Evolutionary conservation across 2,797 vertebrate genomes (phyloP).

Genomic region (Hipposideros larvatus): DNA sequence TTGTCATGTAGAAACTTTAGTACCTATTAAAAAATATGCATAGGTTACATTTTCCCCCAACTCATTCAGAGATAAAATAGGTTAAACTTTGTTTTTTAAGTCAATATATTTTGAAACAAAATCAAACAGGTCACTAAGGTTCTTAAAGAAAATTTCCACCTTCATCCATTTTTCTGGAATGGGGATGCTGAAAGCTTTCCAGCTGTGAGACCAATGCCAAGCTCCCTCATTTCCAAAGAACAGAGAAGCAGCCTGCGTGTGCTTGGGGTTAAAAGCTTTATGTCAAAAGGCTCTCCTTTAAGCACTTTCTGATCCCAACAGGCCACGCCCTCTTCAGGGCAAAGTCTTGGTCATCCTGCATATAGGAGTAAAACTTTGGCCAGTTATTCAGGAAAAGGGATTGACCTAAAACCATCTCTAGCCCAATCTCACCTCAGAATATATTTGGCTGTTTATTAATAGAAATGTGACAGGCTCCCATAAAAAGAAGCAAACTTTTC

Average conservation of each 20-base stretch:
- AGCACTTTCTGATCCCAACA: not conserved
- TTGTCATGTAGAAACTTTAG: constrained; percentile 96
- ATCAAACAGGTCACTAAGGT: not conserved
- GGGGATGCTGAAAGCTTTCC: not conserved
- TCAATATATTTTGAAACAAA: constrained; percentile 54
- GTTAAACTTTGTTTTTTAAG: not conserved
- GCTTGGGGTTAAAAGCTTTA: not conserved
- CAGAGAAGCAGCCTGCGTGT: not conserved
- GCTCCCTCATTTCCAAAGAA: not conserved
- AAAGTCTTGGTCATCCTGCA: not conserved
- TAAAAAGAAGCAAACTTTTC: constrained; percentile 44
- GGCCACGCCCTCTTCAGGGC: not conserved
- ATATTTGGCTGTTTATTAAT: not conserved
- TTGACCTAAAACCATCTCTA: not conserved
- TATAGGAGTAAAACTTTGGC: not conserved
- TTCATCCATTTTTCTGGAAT: not conserved
- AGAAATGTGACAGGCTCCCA: constrained; percentile 23
- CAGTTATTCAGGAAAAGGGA: not conserved
- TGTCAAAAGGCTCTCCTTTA: not conserved
- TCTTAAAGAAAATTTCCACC: not conserved
- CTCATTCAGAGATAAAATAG: not conserved
- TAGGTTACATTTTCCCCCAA: not conserved
- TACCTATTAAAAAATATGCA: constrained; percentile 86
- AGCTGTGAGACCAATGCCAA: not conserved
- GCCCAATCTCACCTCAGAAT: not conserved